Conservation (phyloP, 1,140 invertebrate genomes). For the Heterodera schachtii region DNA sequence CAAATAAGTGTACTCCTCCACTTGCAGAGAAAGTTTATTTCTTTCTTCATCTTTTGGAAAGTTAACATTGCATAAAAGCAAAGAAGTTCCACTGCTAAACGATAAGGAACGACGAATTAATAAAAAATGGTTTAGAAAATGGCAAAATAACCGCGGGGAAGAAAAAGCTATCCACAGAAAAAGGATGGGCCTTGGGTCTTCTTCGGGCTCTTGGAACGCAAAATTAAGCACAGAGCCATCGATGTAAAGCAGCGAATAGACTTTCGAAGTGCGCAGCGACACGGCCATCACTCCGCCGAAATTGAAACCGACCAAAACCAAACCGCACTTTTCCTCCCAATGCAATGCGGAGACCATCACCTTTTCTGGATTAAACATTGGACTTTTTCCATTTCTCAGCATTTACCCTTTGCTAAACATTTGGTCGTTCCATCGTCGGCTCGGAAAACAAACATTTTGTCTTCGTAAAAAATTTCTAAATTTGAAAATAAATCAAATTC, state of each 20-base stretch:
- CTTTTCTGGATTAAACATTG: conserved; percentile 27
- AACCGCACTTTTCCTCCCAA: conserved; percentile 32
- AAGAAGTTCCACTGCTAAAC: conserved; percentile 31
- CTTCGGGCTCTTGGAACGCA: conserved; percentile 43
- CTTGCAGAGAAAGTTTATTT: not conserved
- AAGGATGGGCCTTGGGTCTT: conserved; percentile 38
- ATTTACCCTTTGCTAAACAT: conserved; percentile 25
- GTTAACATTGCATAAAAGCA: conserved; percentile 33
- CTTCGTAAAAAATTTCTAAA: conserved; percentile 37
- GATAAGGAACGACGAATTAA: not conserved
- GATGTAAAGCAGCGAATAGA: conserved; percentile 28
- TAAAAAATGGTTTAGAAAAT: not conserved
- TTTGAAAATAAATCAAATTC: not conserved
- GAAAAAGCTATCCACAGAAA: conserved; percentile 38
- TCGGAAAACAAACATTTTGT: conserved; percentile 39
- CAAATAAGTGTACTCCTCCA: conserved; percentile 26
- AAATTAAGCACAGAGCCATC: conserved; percentile 39
- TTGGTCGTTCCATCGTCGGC: conserved; percentile 29
- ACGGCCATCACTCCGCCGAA: conserved; percentile 38
- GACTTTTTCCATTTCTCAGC: not conserved
- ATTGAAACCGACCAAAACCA: conserved; percentile 38
- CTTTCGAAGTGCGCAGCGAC: conserved; percentile 39
- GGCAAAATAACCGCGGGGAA: conserved; percentile 10
- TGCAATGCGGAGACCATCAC: conserved; percentile 35
- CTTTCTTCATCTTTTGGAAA: conserved; percentile 43